phyloP scores from a whole-genome alignment of 2,888 invertebrate species.

The Macrophya alboannulata region DNA sequence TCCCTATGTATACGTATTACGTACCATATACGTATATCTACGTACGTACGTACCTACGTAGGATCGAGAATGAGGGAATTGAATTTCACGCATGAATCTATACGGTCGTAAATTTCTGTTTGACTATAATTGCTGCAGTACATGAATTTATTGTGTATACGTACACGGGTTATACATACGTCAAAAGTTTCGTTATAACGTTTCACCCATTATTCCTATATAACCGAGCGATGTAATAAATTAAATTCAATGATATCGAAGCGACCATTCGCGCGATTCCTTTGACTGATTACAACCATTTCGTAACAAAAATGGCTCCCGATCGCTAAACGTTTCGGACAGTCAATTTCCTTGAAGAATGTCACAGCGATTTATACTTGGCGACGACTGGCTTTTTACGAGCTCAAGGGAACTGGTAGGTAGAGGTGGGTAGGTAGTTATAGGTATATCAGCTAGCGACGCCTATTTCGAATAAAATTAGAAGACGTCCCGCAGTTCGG shows the following conservation, averaged over 20 bases:
- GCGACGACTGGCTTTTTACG: constrained; percentile 20
- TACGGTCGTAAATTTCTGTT: not conserved
- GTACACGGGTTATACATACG: not conserved
- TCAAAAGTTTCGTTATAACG: not conserved
- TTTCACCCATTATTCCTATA: not conserved
- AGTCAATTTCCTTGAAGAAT: constrained; percentile 36
- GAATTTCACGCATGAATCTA: not conserved
- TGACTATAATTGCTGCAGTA: not conserved
- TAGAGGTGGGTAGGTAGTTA: not conserved
- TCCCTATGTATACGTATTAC: not conserved
- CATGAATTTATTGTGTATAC: not conserved
- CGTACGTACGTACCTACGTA: not conserved
- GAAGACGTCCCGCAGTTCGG: constrained; percentile 4
- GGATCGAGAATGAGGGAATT: not conserved
- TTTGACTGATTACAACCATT: not conserved
- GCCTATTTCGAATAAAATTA: constrained; percentile 47
- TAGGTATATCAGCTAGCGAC: constrained; percentile 3
- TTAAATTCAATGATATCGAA: not conserved
- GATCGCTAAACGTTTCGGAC: constrained; percentile 30
- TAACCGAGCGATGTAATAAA: not conserved
- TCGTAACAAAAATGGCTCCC: constrained; percentile 36
- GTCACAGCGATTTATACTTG: constrained; percentile 42
- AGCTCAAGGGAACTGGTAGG: not conserved
- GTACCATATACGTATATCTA: too few species aligned
- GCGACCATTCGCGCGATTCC: not conserved